Conservation (phyloP, 2,113 vertebrate genomes). For the Pluvianellus socialis region DNA sequence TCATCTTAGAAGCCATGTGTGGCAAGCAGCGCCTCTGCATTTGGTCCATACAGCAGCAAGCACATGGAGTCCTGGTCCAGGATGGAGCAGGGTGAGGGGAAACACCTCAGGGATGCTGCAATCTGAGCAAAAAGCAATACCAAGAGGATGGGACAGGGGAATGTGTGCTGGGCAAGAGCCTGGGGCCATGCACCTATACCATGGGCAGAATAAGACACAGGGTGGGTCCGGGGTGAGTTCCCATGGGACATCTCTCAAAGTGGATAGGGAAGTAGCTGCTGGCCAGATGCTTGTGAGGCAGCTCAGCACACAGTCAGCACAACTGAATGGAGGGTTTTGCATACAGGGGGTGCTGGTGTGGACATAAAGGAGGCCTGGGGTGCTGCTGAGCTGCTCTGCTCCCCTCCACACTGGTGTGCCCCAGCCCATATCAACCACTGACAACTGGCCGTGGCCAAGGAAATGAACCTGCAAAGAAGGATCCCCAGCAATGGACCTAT, state of each 20-base stretch:
- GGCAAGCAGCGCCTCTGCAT: background rate
- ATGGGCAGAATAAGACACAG: background rate
- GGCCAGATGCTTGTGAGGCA: background rate
- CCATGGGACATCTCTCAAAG: background rate
- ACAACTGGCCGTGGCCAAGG: background rate
- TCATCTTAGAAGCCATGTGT: background rate
- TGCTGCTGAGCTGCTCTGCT: background rate
- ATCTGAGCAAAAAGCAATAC: background rate
- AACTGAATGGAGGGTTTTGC: background rate
- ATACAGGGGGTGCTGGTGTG: background rate
- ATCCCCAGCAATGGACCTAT: background rate
- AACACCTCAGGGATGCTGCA: background rate
- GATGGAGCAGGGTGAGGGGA: background rate
- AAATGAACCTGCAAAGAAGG: background rate
- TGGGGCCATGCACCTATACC: background rate
- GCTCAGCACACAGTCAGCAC: background rate
- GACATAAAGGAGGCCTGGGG: background rate
- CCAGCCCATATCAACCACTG: background rate
- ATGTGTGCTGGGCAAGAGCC: background rate
- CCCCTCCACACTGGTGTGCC: background rate
- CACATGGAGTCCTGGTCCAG: background rate
- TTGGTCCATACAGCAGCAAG: background rate
- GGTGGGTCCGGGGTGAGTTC: background rate
- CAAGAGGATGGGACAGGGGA: background rate
- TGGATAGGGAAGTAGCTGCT: background rate